Percentiles rank a stretch among this genome's conserved stretches.
Conservation (phyloP, 2,113 vertebrate genomes). For the Megalops atlanticus region DNA sequence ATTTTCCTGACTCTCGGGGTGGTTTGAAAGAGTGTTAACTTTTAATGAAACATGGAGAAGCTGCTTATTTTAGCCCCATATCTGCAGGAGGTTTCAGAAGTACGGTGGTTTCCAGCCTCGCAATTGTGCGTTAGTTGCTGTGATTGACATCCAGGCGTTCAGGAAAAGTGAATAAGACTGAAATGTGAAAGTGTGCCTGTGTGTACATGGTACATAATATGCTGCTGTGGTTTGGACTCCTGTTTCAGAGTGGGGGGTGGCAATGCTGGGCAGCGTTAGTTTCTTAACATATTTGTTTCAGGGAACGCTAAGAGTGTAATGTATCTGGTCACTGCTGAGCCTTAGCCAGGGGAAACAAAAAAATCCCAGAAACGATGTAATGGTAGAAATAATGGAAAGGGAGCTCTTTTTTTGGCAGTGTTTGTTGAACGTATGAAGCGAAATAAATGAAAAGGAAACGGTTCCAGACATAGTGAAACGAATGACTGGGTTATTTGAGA, state of each 20-base stretch:
- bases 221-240: not conserved
- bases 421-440: not conserved
- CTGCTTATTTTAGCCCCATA: not conserved
- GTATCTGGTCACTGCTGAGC: not conserved
- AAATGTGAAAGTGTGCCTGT: not conserved
- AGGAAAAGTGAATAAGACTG: not conserved
- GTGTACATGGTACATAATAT: not conserved
- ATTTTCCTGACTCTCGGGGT: not conserved
- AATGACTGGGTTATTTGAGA: conserved; percentile 68
- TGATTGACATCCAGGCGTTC: not conserved
- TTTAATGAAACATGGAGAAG: not conserved
- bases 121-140: not conserved
- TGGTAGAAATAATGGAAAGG: not conserved
- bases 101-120: not conserved
- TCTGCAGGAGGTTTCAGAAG: not conserved
- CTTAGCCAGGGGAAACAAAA: not conserved
- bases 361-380: not conserved
- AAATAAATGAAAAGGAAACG: conserved; percentile 52
- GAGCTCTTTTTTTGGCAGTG: not conserved
- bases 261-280: not conserved
- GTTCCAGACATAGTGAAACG: conserved; percentile 63
- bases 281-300: not conserved
- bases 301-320: not conserved
- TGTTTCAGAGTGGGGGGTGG: not conserved
- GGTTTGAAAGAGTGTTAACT: not conserved